Evolutionary conservation across 1,140 invertebrate genomes (phyloP).

Genomic region (Mycetomoellerius zeteki): DNA sequence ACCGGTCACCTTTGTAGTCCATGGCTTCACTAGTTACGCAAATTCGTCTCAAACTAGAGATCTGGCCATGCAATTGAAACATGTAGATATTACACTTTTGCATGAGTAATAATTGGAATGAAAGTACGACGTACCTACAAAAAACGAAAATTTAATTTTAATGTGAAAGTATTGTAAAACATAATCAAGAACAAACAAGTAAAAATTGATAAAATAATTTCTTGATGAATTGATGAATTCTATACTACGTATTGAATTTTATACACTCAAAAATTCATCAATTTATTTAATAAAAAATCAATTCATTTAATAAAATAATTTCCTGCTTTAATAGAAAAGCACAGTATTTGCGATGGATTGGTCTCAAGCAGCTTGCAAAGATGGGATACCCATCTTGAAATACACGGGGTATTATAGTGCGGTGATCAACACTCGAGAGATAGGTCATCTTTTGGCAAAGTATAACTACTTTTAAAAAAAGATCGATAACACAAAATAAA

Average conservation of each 20-base stretch:
- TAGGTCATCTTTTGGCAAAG: conserved; percentile 45
- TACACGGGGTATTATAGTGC: neutral
- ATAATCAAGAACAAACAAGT: neutral
- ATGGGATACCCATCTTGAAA: neutral
- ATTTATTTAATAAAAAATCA: no score
- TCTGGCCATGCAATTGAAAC: neutral
- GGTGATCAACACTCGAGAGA: neutral
- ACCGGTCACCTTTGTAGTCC: neutral
- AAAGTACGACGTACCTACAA: neutral
- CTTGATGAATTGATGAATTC: neutral
- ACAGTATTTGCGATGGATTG: conserved; percentile 48
- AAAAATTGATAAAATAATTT: neutral
- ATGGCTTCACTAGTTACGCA: conserved; percentile 50
- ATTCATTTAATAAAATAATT: neutral
- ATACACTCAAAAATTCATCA: no score
- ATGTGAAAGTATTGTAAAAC: neutral
- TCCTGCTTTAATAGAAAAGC: conserved; percentile 21
- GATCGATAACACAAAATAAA: no score
- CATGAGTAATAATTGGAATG: neutral
- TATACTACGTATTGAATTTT: no score
- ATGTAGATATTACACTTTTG: conserved; percentile 7
- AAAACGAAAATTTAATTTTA: neutral
- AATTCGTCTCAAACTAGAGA: neutral
- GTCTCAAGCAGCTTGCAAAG: conserved; percentile 37
- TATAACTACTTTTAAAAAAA: conserved; percentile 21